phyloP scores from a whole-genome alignment of 1,140 invertebrate genomes.

The Trypoxylus dichotomus region DNA sequence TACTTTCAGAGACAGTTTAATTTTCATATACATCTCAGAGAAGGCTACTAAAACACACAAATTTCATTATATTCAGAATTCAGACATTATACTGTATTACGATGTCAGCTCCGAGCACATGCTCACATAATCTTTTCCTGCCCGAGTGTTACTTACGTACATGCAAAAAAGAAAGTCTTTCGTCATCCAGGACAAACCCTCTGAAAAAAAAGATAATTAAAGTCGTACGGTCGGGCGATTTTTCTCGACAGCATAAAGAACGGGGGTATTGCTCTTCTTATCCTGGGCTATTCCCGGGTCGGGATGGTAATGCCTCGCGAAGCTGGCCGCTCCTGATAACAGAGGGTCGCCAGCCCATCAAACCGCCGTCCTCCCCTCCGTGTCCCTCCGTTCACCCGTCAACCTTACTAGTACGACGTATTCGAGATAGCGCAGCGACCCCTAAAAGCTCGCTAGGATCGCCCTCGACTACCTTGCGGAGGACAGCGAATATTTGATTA shows the following conservation, averaged over 20 bases:
- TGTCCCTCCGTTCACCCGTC: background rate
- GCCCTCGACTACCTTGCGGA: constrained; percentile 33
- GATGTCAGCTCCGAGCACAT: too few species aligned
- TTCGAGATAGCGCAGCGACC: constrained; percentile 20
- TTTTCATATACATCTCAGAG: too few species aligned
- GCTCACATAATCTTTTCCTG: too few species aligned
- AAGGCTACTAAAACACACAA: too few species aligned
- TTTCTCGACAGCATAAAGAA: constrained; percentile 36
- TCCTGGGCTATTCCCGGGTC: constrained; percentile 51
- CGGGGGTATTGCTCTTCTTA: constrained; percentile 39
- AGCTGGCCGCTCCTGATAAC: constrained; percentile 54
- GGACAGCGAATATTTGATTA: constrained; percentile 33
- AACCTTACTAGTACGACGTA: background rate
- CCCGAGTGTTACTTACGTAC: too few species aligned
- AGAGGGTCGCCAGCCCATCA: constrained; percentile 48
- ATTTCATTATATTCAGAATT: too few species aligned
- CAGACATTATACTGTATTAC: too few species aligned
- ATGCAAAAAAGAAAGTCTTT: too few species aligned
- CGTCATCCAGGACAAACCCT: background rate
- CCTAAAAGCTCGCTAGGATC: constrained; percentile 29
- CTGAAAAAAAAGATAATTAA: background rate
- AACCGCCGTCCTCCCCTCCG: constrained; percentile 33
- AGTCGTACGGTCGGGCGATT: constrained; percentile 28
- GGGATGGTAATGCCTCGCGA: constrained; percentile 51
- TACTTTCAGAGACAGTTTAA: too few species aligned